These are phyloP conservation scores for Gymnoscelis rufifasciata DNA, from an alignment of 2,888 invertebrate genomes.

Conservation along the genomic window DNA sequence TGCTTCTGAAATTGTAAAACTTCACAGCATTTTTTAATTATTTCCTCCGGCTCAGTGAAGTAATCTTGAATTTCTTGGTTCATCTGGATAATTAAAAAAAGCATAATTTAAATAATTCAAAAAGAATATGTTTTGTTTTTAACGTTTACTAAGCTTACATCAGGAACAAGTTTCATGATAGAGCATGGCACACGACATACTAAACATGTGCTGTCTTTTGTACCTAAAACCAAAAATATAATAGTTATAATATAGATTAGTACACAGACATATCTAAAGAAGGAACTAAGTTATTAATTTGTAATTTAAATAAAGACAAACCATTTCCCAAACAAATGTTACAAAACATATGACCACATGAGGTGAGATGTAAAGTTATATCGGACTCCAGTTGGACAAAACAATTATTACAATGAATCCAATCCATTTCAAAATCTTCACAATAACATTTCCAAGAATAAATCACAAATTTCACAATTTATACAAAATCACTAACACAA, in stretches of 20 bases:
- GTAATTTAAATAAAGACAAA: constrained; percentile 32
- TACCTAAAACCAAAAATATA: constrained; percentile 45
- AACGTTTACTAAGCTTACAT: constrained; percentile 43
- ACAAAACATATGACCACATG: constrained; percentile 78
- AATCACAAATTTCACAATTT: no score
- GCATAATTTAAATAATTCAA: background rate
- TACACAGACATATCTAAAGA: no score
- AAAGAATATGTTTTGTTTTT: background rate
- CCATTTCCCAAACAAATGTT: constrained; percentile 67
- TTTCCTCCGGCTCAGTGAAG: constrained; percentile 73
- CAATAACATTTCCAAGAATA: constrained; percentile 1
- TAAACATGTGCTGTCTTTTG: constrained; percentile 63
- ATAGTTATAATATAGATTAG: no score
- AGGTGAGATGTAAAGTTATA: constrained; percentile 66
- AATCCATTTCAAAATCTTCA: constrained; percentile 54
- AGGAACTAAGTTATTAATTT: no score
- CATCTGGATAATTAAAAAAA: constrained; percentile 52
- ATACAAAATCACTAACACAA: background rate
- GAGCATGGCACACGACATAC: constrained; percentile 69
- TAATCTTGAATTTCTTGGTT: constrained; percentile 73
- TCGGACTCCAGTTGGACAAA: constrained; percentile 67
- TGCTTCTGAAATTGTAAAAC: constrained; percentile 72
- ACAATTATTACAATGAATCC: constrained; percentile 77
- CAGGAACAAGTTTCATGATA: constrained; percentile 68
- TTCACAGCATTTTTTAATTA: constrained; percentile 68